phyloP scores from a whole-genome alignment of 2,888 invertebrate species.

The Shargacucullia verbasci region DNA sequence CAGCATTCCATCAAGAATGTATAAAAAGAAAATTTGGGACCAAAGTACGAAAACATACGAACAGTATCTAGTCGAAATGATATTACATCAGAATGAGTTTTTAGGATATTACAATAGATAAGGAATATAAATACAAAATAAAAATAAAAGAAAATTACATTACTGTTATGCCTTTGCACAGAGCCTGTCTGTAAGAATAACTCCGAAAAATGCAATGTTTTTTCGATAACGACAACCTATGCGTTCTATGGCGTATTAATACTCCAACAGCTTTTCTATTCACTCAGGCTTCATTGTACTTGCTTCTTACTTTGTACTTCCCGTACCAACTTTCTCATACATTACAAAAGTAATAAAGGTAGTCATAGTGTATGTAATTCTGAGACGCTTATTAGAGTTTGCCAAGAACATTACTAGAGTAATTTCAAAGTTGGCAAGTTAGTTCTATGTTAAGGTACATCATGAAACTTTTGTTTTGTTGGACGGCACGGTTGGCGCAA shows the following conservation, averaged over 20 bases:
- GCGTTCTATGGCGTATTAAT: background rate
- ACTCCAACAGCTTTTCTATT: background rate
- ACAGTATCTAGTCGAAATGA: no score
- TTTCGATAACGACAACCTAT: no score
- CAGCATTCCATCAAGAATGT: background rate
- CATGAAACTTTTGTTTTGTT: background rate
- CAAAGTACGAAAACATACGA: no score
- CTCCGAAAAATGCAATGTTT: no score
- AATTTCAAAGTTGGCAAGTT: conserved; percentile 37
- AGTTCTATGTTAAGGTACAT: background rate
- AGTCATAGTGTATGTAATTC: conserved; percentile 6
- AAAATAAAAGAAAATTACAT: no score
- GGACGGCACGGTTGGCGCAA: no score
- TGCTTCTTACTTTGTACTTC: conserved; percentile 25
- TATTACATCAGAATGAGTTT: no score
- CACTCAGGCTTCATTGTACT: conserved; percentile 16
- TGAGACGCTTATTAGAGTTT: conserved; percentile 19
- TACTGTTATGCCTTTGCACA: no score
- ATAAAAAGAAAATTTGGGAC: no score
- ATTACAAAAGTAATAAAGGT: conserved; percentile 29
- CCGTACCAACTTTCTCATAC: conserved; percentile 51
- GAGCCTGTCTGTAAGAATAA: no score
- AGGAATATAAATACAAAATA: no score
- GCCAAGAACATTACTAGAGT: conserved; percentile 17
- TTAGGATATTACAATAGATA: no score